Base-by-base conservation (phyloP, 92 coral and sea anemone genomes). In the Ricordea florida region DNA sequence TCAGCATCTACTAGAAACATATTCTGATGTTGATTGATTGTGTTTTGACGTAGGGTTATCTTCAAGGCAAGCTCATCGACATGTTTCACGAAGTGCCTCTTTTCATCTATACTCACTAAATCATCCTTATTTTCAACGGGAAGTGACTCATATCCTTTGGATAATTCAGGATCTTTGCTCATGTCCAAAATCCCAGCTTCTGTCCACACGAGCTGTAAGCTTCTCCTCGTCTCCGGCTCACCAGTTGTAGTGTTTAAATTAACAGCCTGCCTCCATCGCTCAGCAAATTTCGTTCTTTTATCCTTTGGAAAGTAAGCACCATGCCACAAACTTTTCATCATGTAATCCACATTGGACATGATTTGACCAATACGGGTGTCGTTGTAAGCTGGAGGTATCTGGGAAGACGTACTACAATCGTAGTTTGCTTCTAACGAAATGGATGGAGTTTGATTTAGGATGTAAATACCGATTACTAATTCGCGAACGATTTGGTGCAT, bases 311-410 rank as follows among this genome's bases (percentile, higher is more conserved):
- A 96, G 81, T 87, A 96, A 25, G 99, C 97, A 0, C 99, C 99
- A 50, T 96, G 99, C 99, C 99, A 96, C 49, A 96, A 74, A 42
- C 99, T 96, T 33, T 96, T 96, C 96, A 96, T 96, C 96, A 89
- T 82, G 76, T 96, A 96, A 46, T 96, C 99, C 1, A 96, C 97
- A 40, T 96, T 87, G 40, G 86, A 62, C 80, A 96, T 68, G 13
- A 96, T 72, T 85, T 96, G 99, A 2, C 99, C 99, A 57, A 96
- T 93, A 57, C 99, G 80, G 22, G 99, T 96, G 75, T 96, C 99
- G 53, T 51, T 49, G 62, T 89, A 96, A 16, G 99, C 99, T 3
- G 99, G 99, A 10, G 99, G 97, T 6, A 96, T 86, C 32, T 92
- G 97, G 41, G 94, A 92, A 2, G 99, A 81, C 0, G 97, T 92